phyloP scores from a whole-genome alignment of 2,113 vertebrate species.

The Cisticola juncidis region DNA sequence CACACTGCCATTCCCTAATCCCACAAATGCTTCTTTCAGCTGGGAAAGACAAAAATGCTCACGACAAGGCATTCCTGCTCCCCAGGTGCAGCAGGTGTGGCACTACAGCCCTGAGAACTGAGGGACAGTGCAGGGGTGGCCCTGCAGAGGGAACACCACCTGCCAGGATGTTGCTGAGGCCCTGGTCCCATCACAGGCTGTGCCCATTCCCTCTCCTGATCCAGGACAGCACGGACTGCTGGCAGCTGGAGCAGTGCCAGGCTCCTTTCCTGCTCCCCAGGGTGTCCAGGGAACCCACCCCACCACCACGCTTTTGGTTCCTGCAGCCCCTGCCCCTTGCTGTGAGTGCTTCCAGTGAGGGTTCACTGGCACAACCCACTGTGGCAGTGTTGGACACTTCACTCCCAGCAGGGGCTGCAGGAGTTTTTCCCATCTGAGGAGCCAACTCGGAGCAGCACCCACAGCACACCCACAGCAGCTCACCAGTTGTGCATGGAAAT shows the following conservation, averaged over 20 bases:
- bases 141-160: neutral
- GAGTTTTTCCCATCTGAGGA: neutral
- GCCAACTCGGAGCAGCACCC: fast-evolving
- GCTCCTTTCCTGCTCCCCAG: neutral
- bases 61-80: neutral
- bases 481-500: neutral
- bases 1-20: neutral
- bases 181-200: neutral
- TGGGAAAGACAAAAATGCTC: neutral
- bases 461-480: neutral
- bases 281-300: neutral
- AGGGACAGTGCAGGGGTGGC: neutral
- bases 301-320: fast-evolving
- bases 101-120: fast-evolving
- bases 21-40: neutral
- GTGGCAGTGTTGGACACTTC: fast-evolving
- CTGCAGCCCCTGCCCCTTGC: neutral
- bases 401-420: neutral
- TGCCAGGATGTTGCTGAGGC: neutral
- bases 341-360: fast-evolving
- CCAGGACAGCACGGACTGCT: neutral
- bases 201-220: neutral
- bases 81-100: neutral
- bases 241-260: neutral
- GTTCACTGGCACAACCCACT: neutral